Evolutionary conservation across 2,797 vertebrate genomes (phyloP), one percentile per base, ranked within the genome.

Genomic region (Heliangelus exortis): DNA sequence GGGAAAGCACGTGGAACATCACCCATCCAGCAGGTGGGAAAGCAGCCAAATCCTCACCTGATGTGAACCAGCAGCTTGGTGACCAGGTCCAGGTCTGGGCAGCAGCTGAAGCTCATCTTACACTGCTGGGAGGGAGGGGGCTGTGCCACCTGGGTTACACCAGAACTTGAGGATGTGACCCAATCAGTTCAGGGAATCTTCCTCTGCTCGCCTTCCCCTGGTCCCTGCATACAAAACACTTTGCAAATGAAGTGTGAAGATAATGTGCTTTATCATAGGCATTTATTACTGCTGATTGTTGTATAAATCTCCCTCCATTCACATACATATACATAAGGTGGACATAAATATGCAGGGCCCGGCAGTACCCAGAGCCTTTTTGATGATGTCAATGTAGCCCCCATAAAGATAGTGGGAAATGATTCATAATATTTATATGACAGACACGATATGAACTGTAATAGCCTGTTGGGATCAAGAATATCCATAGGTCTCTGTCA

Each of bases 341-440:
- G 51, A 29, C 58, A 81, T 82, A 93, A 94, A 86, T 91, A 90
- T 57, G 47, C 93, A 67, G 87, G 31, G 87, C 61, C 93, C 17
- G 0, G 92, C 89, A 87, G 57, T 26, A 36, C 74, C 91, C 93
- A 84, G 17, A 68, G 73, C 94, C 83, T 90, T 95, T 93, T 25
- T 76, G 75, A 88, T 23, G 59, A 79, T 80, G 93, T 90, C 96
- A 78, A 54, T 90, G 84, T 71, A 96, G 95, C 95, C 96, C 94
- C 96, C 94, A 92, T 97, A 97, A 97, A 97, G 97, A 97, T 87
- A 97, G 97, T 22, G 59, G 96, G 95, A 93, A 96, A 97, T 97
- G 97, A 97, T 97, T 97, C 96, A 95, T 97, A 97, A 96, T 97
- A 94, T 96, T 96, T 97, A 97, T 97, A 97, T 97, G 97, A 97